These are phyloP conservation scores for Centropyge bicolor DNA, from an alignment of 2,797 vertebrate genomes.

Conservation along the genomic window DNA sequence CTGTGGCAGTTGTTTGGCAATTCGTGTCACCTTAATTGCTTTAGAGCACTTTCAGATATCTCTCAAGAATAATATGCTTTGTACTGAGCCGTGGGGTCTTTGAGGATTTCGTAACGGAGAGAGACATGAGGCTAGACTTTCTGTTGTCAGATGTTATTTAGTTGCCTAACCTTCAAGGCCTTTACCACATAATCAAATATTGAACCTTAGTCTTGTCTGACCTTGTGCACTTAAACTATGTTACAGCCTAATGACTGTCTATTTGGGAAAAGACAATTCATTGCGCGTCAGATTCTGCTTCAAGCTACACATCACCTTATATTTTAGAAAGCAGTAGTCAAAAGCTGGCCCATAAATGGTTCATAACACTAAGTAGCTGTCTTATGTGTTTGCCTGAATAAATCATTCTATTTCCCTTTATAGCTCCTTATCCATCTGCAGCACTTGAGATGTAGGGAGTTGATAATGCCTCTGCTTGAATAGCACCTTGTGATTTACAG, in stretches of 20 bases:
- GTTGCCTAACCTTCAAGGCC: slow-evolving; percentile 78
- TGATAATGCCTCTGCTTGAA: slow-evolving; percentile 59
- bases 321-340: slow-evolving; percentile 30
- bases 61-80: slow-evolving; percentile 74
- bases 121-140: slow-evolving; percentile 56
- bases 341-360: slow-evolving; percentile 38
- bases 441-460: slow-evolving; percentile 50
- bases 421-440: slow-evolving; percentile 53
- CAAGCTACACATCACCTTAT: slow-evolving; percentile 29
- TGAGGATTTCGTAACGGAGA: slow-evolving; percentile 71
- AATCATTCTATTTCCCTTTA: slow-evolving; percentile 54
- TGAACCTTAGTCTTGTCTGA: slow-evolving; percentile 76
- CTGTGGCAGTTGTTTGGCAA: slow-evolving; percentile 78
- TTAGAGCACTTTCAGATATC: slow-evolving; percentile 78
- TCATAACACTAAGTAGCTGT: slow-evolving; percentile 43
- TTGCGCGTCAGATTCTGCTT: slow-evolving; percentile 38
- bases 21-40: slow-evolving; percentile 81
- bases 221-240: slow-evolving; percentile 65
- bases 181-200: slow-evolving; percentile 77
- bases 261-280: slow-evolving; percentile 47
- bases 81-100: slow-evolving; percentile 70
- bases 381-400: slow-evolving; percentile 43
- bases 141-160: slow-evolving; percentile 72
- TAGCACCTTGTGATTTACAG: slow-evolving; percentile 63
- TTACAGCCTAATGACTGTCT: slow-evolving; percentile 65